Evolutionary conservation across 1,140 invertebrate genomes (phyloP), one percentile per base, ranked within the genome.

Genomic region (Elymnias hypermnestra): DNA sequence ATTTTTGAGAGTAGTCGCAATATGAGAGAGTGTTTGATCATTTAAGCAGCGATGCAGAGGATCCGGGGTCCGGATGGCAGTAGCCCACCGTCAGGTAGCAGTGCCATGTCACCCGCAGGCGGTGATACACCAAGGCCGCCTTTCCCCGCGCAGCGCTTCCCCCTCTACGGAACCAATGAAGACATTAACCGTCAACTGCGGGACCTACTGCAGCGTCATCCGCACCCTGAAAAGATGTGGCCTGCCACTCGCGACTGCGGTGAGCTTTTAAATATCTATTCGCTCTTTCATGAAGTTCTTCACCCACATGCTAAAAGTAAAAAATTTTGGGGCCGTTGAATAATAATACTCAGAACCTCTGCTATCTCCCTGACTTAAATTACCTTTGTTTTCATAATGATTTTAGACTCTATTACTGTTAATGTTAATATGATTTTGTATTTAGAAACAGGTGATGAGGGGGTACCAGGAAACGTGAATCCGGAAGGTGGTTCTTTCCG

Each of bases 151-250:
- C 71, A 72, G 37, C 58, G 79, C 18, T 82, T 82, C 60, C 74
- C 72, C 17, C 43, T 81, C 33, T 81, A 77, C 63, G 68, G 63
- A 13, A 63, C 57, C 41, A 73, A 72, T 43, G 81, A 82, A 5
- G 74, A 84, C 45, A 81, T 91, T 35, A 91, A 92, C 63, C 75
- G 91, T 2, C 95, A 97, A 62, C 79, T 96, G n/a, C 77, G 94
- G 17, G 94, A 96, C 72, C 82, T 97, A 31, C 83, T 97, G n/a
- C 93, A 95, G 64, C 76, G 93, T 17, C 92, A 94, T 57, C 72
- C 79, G 18, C 92, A 94, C 59, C 72, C 79, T 0, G 72, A 83
- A 10, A 87, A 87, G 57, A 73, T 86, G 60, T 87, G 85, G 85
- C 72, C 77, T n/a, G 10, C 75, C 69, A 38, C 31, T 8, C 78